Base-by-base conservation (phyloP, 2,888 invertebrate genomes). In the Sialis fuliginosa region DNA sequence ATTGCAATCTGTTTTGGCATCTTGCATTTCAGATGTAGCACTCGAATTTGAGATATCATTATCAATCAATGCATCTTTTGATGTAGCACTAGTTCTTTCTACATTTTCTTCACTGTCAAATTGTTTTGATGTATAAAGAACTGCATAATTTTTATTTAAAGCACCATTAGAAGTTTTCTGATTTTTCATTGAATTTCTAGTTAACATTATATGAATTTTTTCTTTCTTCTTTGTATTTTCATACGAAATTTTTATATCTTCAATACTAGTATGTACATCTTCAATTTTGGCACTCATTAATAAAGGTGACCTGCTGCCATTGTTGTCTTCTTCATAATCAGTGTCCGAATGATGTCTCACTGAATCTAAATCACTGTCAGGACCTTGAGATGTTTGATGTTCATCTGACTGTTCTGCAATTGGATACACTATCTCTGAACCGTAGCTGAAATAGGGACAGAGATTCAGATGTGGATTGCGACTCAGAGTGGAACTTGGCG, bases 361-460 rank as follows among this genome's bases (percentile, higher is more conserved):
- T 0, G 75, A 76, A 53, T 72, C 71, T 50, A 75, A 56, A 56
- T 77, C 76, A 0, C 75, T 75, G 56, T 76, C 76, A 40, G 75
- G 75, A 5, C 66, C 66, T 54, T 77, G 76, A 1, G 75, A 76
- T 7, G 75, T 76, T 59, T 77, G 77, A 67, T 77, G 80, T 62
- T 87, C 86, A 57, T 85, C 87, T 1, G 81, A 79, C 60, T 85
- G 85, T 65, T 88, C 88, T 1, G 83, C 86, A 54, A 88, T 87
- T 4, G 88, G 86, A 62, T 87, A 86, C 1, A 84, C 77, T 48
- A 82, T 81, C 62, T 84, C 83, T 2, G 82, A 81, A 9, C 81
- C 80, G 54, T 78, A 79, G 35, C 73, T 74, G 49, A 74, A 57
- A 54, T 74, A 75, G 1, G 78, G 77, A 56, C 78, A 81, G 10